Percentiles rank a stretch among this genome's conserved stretches.
phyloP scores from a whole-genome alignment of 1,140 invertebrate species.

The Nebria ingens region DNA sequence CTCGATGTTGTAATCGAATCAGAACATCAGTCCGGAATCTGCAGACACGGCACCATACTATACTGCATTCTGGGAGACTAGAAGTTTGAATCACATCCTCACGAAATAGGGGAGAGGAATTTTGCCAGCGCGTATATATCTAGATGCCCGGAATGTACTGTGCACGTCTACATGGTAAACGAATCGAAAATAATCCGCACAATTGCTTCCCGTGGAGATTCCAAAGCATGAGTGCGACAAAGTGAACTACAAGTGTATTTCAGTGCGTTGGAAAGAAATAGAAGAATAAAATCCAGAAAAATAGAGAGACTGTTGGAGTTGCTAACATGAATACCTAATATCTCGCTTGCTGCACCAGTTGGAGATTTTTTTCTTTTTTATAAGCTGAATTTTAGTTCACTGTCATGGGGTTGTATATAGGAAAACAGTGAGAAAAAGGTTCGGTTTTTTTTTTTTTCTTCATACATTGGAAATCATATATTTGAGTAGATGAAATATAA shows the following conservation, averaged over 20 bases:
- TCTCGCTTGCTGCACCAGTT: too few species aligned
- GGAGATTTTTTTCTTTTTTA: too few species aligned
- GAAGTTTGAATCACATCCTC: too few species aligned
- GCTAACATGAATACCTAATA: not conserved
- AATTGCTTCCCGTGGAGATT: slow-evolving; percentile 5
- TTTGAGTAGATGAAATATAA: too few species aligned
- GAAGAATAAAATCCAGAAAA: slow-evolving; percentile 6
- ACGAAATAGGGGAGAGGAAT: too few species aligned
- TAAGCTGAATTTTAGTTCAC: too few species aligned
- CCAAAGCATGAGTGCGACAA: not conserved
- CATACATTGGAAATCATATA: too few species aligned
- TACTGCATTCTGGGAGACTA: not conserved
- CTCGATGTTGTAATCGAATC: not conserved
- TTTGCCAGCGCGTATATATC: not conserved
- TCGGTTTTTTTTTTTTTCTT: too few species aligned
- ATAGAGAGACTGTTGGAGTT: not conserved
- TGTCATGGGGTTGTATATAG: too few species aligned
- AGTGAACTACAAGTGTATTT: not conserved
- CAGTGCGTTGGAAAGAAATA: not conserved
- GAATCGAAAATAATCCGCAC: slow-evolving; percentile 9
- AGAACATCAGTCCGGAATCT: slow-evolving; percentile 4
- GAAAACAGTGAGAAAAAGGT: too few species aligned
- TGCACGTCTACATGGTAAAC: slow-evolving; percentile 4
- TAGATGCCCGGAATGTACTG: not conserved
- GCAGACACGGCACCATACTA: not conserved